Evolutionary conservation across 2,888 invertebrate species (phyloP).

Genomic region (Apotomis capreana): DNA sequence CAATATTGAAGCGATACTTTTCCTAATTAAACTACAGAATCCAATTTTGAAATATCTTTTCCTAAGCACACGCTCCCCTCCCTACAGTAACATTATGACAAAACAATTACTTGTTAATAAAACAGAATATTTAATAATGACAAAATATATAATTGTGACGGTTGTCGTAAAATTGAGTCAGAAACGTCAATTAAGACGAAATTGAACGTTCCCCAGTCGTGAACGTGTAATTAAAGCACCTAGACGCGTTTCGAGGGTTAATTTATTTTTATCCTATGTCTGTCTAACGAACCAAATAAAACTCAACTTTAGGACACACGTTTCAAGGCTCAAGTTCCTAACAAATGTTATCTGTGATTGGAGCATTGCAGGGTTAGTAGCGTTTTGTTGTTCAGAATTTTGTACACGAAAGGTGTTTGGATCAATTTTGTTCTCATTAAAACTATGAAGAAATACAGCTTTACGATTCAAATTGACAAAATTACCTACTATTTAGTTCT

Average conservation of each 20-base stretch:
- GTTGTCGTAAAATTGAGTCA: constrained; percentile 38
- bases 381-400: constrained; percentile 36
- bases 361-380: background rate
- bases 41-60: background rate
- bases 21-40: background rate
- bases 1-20: too few relatives aligned
- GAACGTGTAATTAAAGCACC: constrained; percentile 36
- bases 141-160: constrained; percentile 40
- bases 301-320: background rate
- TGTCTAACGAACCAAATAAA: background rate
- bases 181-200: constrained; percentile 42
- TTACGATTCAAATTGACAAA: constrained; percentile 18
- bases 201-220: constrained; percentile 39
- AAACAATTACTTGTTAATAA: constrained; percentile 32
- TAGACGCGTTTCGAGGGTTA: constrained; percentile 29
- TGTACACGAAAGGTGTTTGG: constrained; percentile 34
- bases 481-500: constrained; percentile 9
- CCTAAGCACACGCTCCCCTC: background rate
- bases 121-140: constrained; percentile 37
- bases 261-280: constrained; percentile 16
- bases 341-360: background rate
- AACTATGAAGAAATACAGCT: constrained; percentile 17
- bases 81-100: constrained; percentile 2
- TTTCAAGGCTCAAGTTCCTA: background rate
- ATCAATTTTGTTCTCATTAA: constrained; percentile 35